Evolutionary conservation across 2,888 invertebrate genomes (phyloP).

Genomic region (Pheosia tremula): DNA sequence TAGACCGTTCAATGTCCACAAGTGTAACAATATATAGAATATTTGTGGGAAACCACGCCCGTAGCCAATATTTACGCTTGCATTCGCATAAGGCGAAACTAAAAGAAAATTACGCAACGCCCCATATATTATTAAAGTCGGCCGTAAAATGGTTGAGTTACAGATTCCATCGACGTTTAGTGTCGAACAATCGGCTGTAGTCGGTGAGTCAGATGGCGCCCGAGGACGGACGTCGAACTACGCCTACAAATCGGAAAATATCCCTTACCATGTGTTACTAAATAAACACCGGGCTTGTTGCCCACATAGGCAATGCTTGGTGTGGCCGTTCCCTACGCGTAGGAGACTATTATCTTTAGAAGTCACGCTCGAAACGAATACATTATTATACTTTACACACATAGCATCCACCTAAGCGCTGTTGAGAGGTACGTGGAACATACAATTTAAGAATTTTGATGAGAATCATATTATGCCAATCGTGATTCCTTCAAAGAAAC

Average conservation of each 20-base stretch:
- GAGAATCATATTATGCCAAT: conserved; percentile 62
- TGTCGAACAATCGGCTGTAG: conserved; percentile 73
- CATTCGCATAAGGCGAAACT: conserved; percentile 60
- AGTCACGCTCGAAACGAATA: conserved; percentile 54
- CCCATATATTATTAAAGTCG: conserved; percentile 78
- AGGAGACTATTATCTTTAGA: conserved; percentile 46
- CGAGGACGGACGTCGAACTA: conserved; percentile 66
- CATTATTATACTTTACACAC: conserved; percentile 51
- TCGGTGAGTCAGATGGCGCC: conserved; percentile 77
- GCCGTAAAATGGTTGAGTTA: conserved; percentile 79
- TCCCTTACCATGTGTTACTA: conserved; percentile 63
- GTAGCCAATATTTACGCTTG: conserved; percentile 59
- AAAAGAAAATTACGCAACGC: conserved; percentile 74
- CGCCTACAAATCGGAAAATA: conserved; percentile 70
- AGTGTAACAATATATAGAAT: conserved; percentile 33
- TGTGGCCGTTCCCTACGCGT: conserved; percentile 31
- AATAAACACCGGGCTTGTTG: conserved; percentile 49
- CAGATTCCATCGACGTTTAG: conserved; percentile 78
- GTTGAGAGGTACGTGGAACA: conserved; percentile 51
- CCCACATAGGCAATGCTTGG: conserved; percentile 40
- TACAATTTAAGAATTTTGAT: conserved; percentile 68
- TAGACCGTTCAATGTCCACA: conserved; percentile 11
- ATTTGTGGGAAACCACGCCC: conserved; percentile 35
- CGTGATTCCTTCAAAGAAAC: conserved; percentile 63
- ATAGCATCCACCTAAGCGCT: conserved; percentile 36